These are phyloP conservation scores for Leucophenga montana DNA, from an alignment of 2,888 invertebrate genomes.

Conservation along the genomic window DNA sequence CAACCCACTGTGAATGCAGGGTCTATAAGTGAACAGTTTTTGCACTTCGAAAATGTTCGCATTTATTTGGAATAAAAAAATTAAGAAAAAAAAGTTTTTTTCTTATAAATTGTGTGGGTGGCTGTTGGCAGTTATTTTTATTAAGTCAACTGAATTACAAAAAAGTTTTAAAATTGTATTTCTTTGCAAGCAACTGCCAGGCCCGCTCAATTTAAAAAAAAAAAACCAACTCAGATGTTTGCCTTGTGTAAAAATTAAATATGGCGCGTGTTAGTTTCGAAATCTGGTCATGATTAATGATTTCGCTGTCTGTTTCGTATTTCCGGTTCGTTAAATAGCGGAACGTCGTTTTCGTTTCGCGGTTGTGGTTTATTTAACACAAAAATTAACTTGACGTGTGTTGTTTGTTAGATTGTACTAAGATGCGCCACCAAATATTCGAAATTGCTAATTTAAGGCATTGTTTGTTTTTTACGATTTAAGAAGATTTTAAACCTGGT, in stretches of 20 bases:
- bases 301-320: constrained; percentile 23
- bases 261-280: constrained; percentile 41
- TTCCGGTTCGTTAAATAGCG: constrained; percentile 13
- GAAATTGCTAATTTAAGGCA: neutral
- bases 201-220: constrained; percentile 15
- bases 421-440: no score
- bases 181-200: constrained; percentile 34
- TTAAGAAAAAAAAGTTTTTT: neutral
- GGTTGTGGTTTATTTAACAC: constrained; percentile 57
- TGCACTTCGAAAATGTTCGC: neutral
- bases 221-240: neutral
- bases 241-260: neutral
- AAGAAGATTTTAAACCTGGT: no score
- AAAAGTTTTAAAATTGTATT: neutral
- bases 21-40: neutral
- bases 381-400: constrained; percentile 52
- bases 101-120: no score
- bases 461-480: neutral
- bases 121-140: no score
- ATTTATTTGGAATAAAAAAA: neutral
- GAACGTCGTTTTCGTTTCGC: constrained; percentile 37
- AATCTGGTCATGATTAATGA: constrained; percentile 60
- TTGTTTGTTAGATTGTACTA: constrained; percentile 32
- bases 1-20: no score
- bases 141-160: no score